phyloP scores from a whole-genome alignment of 1,140 invertebrate species.

The Drosophila ogumai region DNA sequence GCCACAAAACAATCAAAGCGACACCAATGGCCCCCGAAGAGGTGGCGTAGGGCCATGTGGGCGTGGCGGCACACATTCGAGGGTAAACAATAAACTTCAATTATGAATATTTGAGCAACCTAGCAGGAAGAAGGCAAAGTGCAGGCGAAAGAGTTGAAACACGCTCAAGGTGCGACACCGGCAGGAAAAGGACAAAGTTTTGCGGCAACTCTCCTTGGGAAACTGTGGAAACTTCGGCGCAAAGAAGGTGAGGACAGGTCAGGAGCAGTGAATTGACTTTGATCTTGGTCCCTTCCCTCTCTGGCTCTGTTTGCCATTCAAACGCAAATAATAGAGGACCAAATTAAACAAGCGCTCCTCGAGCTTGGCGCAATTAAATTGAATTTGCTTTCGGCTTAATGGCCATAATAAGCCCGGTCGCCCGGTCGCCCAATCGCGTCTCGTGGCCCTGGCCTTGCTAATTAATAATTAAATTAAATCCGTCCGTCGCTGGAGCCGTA shows the following conservation, averaged over 20 bases:
- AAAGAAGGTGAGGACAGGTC: conserved; percentile 63
- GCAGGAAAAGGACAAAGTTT: conserved; percentile 74
- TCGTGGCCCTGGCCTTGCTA: conserved; percentile 27
- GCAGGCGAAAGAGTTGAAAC: conserved; percentile 55
- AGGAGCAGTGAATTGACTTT: conserved; percentile 68
- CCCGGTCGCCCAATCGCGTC: conserved; percentile 13
- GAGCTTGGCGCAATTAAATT: conserved; percentile 62
- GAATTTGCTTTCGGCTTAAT: conserved; percentile 70
- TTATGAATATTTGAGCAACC: conserved; percentile 74
- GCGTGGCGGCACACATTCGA: conserved; percentile 41
- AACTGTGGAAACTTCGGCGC: conserved; percentile 41
- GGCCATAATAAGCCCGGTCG: conserved; percentile 60
- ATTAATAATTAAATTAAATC: conserved; percentile 82
- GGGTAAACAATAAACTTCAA: conserved; percentile 78
- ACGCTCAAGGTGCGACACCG: conserved; percentile 29
- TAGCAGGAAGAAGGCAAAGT: conserved; percentile 4
- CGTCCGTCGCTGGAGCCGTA: conserved; percentile 44
- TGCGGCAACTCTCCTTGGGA: conserved; percentile 36
- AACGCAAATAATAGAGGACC: conserved; percentile 61
- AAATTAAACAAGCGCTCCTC: conserved; percentile 47
- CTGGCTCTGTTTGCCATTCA: conserved; percentile 64
- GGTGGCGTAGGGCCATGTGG: not conserved
- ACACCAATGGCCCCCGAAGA: conserved; percentile 26
- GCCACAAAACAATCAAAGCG: conserved; percentile 74
- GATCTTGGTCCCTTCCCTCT: conserved; percentile 57